A percentile compares a stretch with the other conserved stretches of the same genome.
Evolutionary conservation across 2,797 vertebrate species (phyloP).

Genomic region (Diglossa cyanea): DNA sequence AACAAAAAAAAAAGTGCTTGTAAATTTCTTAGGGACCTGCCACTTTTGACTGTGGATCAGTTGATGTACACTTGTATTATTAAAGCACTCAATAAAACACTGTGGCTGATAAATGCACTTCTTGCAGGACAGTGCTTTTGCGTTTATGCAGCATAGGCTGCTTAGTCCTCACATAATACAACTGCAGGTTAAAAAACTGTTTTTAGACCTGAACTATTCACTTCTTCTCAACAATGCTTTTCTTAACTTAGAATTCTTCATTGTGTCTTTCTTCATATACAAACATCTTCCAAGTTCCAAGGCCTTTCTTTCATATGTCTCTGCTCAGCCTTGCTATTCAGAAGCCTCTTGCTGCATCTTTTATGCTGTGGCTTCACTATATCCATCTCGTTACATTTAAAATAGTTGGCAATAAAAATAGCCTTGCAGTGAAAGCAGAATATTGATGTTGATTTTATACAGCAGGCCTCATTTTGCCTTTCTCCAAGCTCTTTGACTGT

Average conservation of each 20-base stretch:
- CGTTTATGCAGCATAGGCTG: background rate
- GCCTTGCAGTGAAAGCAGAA: slow-evolving; percentile 14
- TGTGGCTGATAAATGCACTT: slow-evolving; percentile 75
- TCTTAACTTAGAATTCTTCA: slow-evolving; percentile 18
- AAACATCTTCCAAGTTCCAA: background rate
- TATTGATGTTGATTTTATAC: background rate
- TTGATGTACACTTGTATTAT: slow-evolving; percentile 99
- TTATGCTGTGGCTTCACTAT: background rate
- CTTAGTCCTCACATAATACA: background rate
- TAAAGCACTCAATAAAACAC: slow-evolving; percentile 98
- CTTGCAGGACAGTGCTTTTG: slow-evolving; percentile 32
- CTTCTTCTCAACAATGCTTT: background rate
- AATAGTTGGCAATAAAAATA: slow-evolving; percentile 39
- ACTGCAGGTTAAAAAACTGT: background rate
- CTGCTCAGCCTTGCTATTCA: background rate
- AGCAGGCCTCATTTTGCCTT: background rate
- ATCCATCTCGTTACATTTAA: slow-evolving; percentile 14
- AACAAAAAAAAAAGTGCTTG: slow-evolving; percentile 83
- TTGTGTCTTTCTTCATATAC: background rate
- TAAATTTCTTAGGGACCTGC: slow-evolving; percentile 96
- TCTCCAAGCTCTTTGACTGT: slow-evolving; percentile 17
- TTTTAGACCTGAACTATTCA: slow-evolving; percentile 14
- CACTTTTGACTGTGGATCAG: slow-evolving; percentile 92
- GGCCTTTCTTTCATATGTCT: background rate
- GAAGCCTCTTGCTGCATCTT: slow-evolving; percentile 12